Base-by-base conservation (phyloP, 2,888 invertebrate genomes). In the Ectemnius cavifrons region DNA sequence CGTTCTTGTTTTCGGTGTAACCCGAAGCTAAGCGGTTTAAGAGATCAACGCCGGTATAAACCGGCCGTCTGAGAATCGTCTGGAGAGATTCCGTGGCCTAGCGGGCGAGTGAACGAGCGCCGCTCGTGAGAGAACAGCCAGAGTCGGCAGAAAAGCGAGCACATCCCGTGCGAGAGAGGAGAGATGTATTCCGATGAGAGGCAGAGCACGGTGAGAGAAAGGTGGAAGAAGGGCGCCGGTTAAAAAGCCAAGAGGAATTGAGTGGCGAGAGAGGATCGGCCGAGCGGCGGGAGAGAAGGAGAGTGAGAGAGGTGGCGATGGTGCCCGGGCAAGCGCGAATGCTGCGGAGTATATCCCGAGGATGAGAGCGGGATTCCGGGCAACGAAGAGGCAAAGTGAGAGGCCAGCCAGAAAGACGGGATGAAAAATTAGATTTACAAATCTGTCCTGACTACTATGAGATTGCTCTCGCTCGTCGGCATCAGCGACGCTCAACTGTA, bases 11-110 rank as follows among this genome's bases (percentile, higher is more conserved):
- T 90, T 91, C 87, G 90, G 89, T 90, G 91, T 89, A 91, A 91
- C 90, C 88, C 86, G 90, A 91, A 90, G 88, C 91, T 90, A 91
- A 91, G 89, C 89, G 89, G 90, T 88, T 91, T 91, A 90, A 90
- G 86, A 87, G 90, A 90, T 90, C 88, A 89, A 86, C 88, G 81
- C 86, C 37, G 84, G 87, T 82, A 86, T 85, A 86, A 83, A 86
- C 85, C 86, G 86, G 78, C 83, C 86, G 87, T 87, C 86, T 84
- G 88, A 88, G 85, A 88, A 86, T 86, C 83, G 87, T 87, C 87
- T 86, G 82, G 85, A 85, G 85, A 87, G 52, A 52, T 77, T 77
- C 63, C 76, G 81, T 74, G 77, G 79, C 79, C 73, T 81, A 80
- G 81, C 13, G 45, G 46, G 27, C 13, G 37, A 47, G 20, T 4